Evolutionary conservation across 1,140 invertebrate genomes (phyloP).

Genomic region (Cyclina sinensis): DNA sequence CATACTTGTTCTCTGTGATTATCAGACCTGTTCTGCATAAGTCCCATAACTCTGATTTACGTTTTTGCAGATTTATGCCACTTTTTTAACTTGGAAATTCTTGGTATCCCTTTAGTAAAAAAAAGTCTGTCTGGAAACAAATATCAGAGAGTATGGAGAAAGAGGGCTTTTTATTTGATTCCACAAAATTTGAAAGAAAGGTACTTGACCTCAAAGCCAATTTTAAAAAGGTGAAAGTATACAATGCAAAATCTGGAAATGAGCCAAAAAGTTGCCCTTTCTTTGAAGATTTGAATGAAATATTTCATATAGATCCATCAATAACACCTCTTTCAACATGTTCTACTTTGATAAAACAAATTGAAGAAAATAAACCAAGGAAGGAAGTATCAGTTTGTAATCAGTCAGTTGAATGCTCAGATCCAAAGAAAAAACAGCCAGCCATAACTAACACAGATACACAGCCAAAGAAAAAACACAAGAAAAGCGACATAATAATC

Average conservation of each 20-base stretch:
- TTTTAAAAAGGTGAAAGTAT: constrained; percentile 25
- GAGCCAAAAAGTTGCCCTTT: not conserved
- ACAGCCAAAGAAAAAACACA: constrained; percentile 29
- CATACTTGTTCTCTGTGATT: no score
- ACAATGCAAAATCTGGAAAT: constrained; percentile 23
- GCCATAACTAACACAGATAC: constrained; percentile 5
- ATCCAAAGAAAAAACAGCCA: not conserved
- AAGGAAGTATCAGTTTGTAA: constrained; percentile 23
- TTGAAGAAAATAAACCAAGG: constrained; percentile 3
- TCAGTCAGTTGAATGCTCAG: constrained; percentile 21
- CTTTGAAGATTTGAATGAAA: not conserved
- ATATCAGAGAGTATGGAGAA: constrained; percentile 29
- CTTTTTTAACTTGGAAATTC: no score
- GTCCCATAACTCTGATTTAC: no score
- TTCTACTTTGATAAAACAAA: no score
- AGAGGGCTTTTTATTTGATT: constrained; percentile 17
- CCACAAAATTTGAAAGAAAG: constrained; percentile 22
- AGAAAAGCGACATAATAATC: constrained; percentile 23
- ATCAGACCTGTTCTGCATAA: no score
- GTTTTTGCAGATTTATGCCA: no score
- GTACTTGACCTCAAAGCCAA: constrained; percentile 27
- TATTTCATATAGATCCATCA: constrained; percentile 22
- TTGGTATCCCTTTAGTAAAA: no score
- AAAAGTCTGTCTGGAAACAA: constrained; percentile 29
- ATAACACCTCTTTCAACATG: constrained; percentile 28